Conservation (phyloP, 2,113 vertebrate genomes). For the Forbesichthys papilliferus region DNA sequence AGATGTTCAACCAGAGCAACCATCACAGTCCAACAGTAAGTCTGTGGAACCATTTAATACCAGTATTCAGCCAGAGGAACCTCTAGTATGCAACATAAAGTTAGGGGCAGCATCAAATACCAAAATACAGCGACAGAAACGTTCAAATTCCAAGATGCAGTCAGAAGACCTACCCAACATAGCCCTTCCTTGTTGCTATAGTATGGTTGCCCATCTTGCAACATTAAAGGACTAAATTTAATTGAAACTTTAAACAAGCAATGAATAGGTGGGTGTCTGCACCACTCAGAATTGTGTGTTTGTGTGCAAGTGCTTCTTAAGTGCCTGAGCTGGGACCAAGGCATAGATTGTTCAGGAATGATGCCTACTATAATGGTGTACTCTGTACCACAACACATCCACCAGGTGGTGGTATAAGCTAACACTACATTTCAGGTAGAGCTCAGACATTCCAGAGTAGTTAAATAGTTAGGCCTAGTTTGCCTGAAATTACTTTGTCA, state of each 20-base stretch:
- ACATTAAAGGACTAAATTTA: too few relatives aligned
- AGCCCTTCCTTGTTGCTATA: not conserved
- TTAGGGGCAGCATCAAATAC: not conserved
- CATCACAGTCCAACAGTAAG: not conserved
- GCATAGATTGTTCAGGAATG: too few relatives aligned
- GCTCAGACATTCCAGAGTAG: too few relatives aligned
- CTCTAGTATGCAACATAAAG: not conserved
- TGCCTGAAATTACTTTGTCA: too few relatives aligned
- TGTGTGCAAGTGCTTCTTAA: too few relatives aligned
- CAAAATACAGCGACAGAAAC: not conserved
- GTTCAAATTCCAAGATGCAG: conserved; percentile 4
- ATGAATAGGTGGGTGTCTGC: too few relatives aligned
- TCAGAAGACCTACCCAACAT: not conserved
- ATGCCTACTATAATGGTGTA: too few relatives aligned
- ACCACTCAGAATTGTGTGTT: too few relatives aligned
- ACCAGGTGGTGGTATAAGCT: not conserved
- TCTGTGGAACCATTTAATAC: not conserved
- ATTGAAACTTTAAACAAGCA: too few relatives aligned
- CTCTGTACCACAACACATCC: not conserved
- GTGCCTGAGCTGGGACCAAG: too few relatives aligned
- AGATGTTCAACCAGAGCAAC: not conserved
- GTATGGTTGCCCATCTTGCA: too few relatives aligned
- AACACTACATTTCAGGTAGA: not conserved
- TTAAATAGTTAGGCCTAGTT: too few relatives aligned
- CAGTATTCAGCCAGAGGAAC: not conserved